Evolutionary conservation across 2,888 invertebrate genomes (phyloP).

Genomic region (Drosophila percnosoma): DNA sequence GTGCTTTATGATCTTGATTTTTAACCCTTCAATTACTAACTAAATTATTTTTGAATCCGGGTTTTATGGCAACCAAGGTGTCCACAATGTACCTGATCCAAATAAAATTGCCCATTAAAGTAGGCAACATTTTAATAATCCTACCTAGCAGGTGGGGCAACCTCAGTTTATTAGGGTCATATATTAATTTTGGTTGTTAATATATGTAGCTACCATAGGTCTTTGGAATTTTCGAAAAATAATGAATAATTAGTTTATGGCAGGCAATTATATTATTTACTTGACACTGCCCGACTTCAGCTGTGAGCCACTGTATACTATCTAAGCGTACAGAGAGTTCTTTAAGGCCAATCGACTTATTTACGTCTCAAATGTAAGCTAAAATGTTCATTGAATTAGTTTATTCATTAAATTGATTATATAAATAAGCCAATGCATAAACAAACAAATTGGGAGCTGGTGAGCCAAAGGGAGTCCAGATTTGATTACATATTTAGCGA

Average conservation of each 20-base stretch:
- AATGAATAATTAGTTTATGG: neutral
- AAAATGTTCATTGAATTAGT: conserved; percentile 39
- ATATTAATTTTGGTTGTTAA: no score
- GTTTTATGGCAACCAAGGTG: no score
- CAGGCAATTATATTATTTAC: no score
- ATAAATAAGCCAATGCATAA: conserved; percentile 49
- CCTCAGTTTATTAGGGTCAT: no score
- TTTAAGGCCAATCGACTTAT: conserved; percentile 18
- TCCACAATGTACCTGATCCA: no score
- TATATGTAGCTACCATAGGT: no score
- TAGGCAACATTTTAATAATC: no score
- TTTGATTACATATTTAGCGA: conserved; percentile 74
- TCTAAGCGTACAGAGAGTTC: neutral
- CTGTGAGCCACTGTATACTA: neutral
- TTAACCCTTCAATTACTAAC: neutral
- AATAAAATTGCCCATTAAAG: no score
- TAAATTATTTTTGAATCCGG: neutral
- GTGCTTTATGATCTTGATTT: neutral
- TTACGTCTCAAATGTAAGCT: conserved; percentile 5
- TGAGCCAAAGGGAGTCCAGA: conserved; percentile 10
- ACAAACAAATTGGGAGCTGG: conserved; percentile 32
- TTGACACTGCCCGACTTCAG: no score
- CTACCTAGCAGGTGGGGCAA: no score
- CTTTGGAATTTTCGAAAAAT: no score
- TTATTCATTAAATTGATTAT: conserved; percentile 56